A percentile compares a stretch with the other conserved stretches of the same genome.
These are phyloP conservation scores for Frieseomelitta varia DNA, from an alignment of 1,140 invertebrate genomes.

Conservation along the genomic window DNA sequence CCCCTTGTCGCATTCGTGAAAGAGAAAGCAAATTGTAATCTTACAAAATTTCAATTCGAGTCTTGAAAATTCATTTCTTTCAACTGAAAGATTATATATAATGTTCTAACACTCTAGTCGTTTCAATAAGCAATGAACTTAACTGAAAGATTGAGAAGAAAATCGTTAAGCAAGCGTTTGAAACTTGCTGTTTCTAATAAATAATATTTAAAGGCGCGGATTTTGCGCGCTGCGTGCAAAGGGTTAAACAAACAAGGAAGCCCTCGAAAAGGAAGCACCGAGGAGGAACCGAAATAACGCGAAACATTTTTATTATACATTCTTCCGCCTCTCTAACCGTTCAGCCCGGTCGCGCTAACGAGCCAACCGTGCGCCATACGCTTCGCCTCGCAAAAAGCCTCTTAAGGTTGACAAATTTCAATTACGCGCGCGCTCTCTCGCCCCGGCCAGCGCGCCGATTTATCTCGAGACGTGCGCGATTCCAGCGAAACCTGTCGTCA, in stretches of 20 bases:
- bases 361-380: conserved; percentile 28
- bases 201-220: no score
- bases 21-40: no score
- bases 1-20: no score
- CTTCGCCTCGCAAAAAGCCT: conserved; percentile 12
- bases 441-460: conserved; percentile 43
- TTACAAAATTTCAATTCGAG: no score
- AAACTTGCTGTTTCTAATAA: no score
- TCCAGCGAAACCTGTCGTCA: conserved; percentile 70
- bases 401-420: conserved; percentile 47
- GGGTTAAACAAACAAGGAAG: conserved; percentile 19
- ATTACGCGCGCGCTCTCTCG: conserved; percentile 15
- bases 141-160: no score
- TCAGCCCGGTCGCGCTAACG: conserved; percentile 20
- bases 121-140: no score
- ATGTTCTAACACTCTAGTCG: no score
- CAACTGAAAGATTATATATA: no score
- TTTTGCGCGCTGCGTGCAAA: not conserved
- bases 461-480: conserved; percentile 63
- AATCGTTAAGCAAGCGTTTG: no score
- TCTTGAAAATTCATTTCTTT: no score
- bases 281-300: conserved; percentile 19
- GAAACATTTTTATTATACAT: conserved; percentile 42
- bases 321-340: not conserved
- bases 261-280: conserved; percentile 17